Evolutionary conservation across 2,113 vertebrate genomes (phyloP), one percentile per base, ranked within the genome.

Genomic region (Hoplias malabaricus): DNA sequence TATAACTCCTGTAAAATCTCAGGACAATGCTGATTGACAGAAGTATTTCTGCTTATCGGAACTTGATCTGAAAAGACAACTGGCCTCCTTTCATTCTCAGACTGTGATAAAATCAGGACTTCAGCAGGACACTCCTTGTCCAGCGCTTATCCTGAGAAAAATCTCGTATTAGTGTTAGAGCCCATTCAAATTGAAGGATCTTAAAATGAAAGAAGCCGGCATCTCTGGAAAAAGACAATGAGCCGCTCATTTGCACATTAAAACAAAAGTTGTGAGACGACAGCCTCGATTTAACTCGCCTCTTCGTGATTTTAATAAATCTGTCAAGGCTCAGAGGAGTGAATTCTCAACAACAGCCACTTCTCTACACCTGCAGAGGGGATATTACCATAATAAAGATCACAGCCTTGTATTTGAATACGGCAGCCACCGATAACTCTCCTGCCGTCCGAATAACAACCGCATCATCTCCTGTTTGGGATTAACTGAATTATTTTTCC

Each of bases 401-500:
- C 8, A 27, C 29, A 4, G 25, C 21, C 70, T 42, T 62, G 14
- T 4, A 21, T 61, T 73, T 25, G 66, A 42, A 67, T 16, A 57
- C 38, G 56, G 59, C 27, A 42, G 33, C 40, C 16, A 13, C 56
- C 59, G 29, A 67, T 77, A 59, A 81, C 67, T 61, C 50, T 16
- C 36, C 33, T 34, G 21, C 34, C 34, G 65, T 78, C 46, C n/a
- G 57, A 66, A 57, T 34, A 59, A 48, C 59, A 77, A 59, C 70
- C 25, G 38, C 36, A 77, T 40, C n/a, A 19, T 66, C 23, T 53
- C 31, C 19, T 25, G 36, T 6, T 36, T 67, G 46, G 48, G 53
- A 67, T 73, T 79, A 79, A 79, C 46, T 65, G 56, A 38, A 31
- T 57, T 53, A 27, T 73, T 79, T 73, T 42, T 29, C 57, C n/a